Base-by-base conservation (phyloP, 2,888 invertebrate genomes). In the Polylopha cassiicola region DNA sequence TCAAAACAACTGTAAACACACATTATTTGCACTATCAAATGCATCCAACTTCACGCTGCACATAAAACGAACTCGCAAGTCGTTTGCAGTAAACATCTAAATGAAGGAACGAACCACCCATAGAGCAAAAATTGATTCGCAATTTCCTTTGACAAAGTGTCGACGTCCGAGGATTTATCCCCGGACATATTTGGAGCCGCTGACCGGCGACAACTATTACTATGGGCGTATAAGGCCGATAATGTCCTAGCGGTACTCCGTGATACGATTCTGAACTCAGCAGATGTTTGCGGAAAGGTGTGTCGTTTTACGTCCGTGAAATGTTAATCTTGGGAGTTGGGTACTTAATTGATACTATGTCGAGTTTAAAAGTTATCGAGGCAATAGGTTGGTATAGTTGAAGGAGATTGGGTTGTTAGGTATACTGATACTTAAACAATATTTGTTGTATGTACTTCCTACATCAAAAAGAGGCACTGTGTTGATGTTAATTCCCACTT, bases 61-160 rank as follows among this genome's bases (percentile, higher is more conserved):
- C 22, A 11, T 30, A 38, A 38, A 29, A 11, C 11, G 23, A 8
- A 5, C 11, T 13, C 20, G 4, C 13, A n/a, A n/a, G 9, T 36
- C 30, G 24, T 7, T 13, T 14, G 15, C 30, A 23, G 24, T 33
- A 39, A 41, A 36, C 33, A 32, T n/a, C 8, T 7, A 10, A 7
- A 7, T 16, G 23, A 18, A 18, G 29, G 1, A 32, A 15, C 29
- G 27, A 15, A 36, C 49, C 49, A 47, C 47, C 49, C 47, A 44
- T 43, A 27, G 33, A 34, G 47, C 32, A 38, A 28, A 42, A 48
- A 48, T 50, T 48, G 44, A 48, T 46, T 48, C 31, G 46, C 46
- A 37, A 39, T 46, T 46, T 50, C 32, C 41, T 23, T 22, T 42
- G 50, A 50, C 50, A 46, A 48, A 50, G 45, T 46, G 32, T 46